Evolutionary conservation across 35 echinoderm and acorn worm species (phyloP).

Genomic region (Ptychodera flava): DNA sequence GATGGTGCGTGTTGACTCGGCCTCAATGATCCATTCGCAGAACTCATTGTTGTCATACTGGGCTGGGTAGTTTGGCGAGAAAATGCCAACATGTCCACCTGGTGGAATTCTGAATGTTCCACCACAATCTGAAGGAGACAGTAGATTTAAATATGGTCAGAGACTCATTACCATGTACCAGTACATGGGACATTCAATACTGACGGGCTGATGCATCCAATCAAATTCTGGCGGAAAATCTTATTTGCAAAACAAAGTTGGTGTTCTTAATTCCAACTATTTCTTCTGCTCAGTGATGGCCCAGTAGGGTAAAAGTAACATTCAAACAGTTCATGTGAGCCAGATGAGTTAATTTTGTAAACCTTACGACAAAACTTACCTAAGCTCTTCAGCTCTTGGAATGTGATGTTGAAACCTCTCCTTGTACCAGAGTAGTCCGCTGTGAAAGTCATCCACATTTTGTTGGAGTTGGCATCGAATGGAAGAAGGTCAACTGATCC

Average conservation of each 20-base stretch:
- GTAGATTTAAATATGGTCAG: no score
- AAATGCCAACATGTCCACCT: constrained; percentile 12
- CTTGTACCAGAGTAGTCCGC: constrained; percentile 69
- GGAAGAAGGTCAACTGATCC: constrained; percentile 8
- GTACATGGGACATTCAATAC: no score
- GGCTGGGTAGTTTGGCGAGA: constrained; percentile 66
- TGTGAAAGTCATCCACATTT: constrained; percentile 77
- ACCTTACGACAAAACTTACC: no score
- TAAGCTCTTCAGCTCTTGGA: neutral
- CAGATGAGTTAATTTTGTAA: no score
- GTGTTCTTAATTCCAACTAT: no score
- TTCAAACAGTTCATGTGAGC: no score
- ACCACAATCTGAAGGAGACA: neutral
- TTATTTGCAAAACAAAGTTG: no score
- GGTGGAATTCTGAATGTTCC: neutral
- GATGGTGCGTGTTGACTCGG: constrained; percentile 20
- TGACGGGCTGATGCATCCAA: no score
- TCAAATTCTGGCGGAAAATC: no score
- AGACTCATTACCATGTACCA: no score
- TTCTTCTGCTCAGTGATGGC: no score
- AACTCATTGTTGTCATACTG: constrained; percentile 44
- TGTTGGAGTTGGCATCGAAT: constrained; percentile 33
- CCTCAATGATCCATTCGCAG: constrained; percentile 78
- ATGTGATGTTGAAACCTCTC: constrained; percentile 58
- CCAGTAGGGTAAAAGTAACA: no score